Conservation (phyloP, 2,888 invertebrate genomes). For the Aethes cnicana region DNA sequence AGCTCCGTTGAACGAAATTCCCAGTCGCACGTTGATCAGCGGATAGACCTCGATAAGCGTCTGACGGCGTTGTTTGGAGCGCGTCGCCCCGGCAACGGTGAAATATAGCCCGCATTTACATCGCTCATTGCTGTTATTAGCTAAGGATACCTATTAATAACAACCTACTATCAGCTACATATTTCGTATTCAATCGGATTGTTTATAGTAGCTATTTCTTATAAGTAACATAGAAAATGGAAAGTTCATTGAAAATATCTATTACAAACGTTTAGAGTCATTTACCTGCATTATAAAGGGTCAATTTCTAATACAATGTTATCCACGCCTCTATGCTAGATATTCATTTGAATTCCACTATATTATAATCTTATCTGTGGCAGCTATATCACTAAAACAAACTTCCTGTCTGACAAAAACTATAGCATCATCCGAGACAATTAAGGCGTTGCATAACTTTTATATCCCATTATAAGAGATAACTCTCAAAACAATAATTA, state of each 20-base stretch:
- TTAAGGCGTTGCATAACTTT: slow-evolving; percentile 42
- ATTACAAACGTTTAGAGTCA: too few relatives aligned
- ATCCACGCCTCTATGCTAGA: too few relatives aligned
- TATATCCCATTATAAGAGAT: slow-evolving; percentile 51
- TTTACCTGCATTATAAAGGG: too few relatives aligned
- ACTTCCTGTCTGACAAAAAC: slow-evolving; percentile 10
- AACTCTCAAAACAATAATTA: slow-evolving; percentile 75
- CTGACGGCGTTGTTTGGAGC: slow-evolving; percentile 62
- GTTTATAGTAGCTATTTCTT: slow-evolving; percentile 38
- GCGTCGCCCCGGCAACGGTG: slow-evolving; percentile 70
- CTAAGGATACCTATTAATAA: slow-evolving; percentile 71
- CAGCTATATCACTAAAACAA: too few relatives aligned
- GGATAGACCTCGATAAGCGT: slow-evolving; percentile 25
- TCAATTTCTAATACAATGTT: too few relatives aligned
- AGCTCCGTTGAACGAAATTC: slow-evolving; percentile 21
- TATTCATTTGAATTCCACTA: too few relatives aligned
- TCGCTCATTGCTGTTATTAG: slow-evolving; percentile 69
- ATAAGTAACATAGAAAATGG: too few relatives aligned
- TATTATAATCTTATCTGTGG: too few relatives aligned
- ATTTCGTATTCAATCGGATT: slow-evolving; percentile 46
- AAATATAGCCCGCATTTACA: slow-evolving; percentile 73
- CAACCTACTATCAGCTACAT: slow-evolving; percentile 45
- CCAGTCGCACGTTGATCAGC: slow-evolving; percentile 27
- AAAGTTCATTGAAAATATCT: too few relatives aligned
- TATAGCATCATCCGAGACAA: slow-evolving; percentile 40